Evolutionary conservation across 2,113 vertebrate genomes (phyloP), one percentile per base, ranked within the genome.

Genomic region (Rutilus rutilus): DNA sequence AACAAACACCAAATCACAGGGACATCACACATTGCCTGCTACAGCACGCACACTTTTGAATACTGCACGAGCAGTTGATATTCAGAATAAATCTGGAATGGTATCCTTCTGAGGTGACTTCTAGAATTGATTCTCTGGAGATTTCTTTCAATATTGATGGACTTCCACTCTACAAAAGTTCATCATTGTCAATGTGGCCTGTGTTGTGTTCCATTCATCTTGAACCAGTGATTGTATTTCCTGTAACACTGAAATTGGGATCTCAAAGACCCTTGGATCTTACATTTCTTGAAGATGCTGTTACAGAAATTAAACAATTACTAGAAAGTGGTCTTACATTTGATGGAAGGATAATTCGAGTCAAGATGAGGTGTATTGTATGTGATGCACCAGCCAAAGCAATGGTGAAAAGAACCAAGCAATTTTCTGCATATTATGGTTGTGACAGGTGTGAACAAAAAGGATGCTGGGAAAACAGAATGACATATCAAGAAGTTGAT

Each of bases 321-420:
- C 30, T 36, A 33, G 11, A 69, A 33, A 67, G 30, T 67, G 30
- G 64, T 36, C 65, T 69, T 60, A 60, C 15, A 69, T 33, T 2
- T 69, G 65, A 60, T n/a, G 65, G 30, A 17, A 69, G 65, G 17
- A 60, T 60, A 23, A n/a, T 60, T 60, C 2, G 21, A 60, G 21
- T 60, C 27, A 69, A 69, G 65, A 30, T 36, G 6, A 69, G 30
- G 65, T 69, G 30, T 17, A 33, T 69, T 69, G 30, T 17, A 15
- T 69, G 65, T 69, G 30, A 69, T 69, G 65, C 65, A 33, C 65
- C 30, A 69, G 65, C 30, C 27, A 36, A 69, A 36, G 65, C 65
- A 30, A 36, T 69, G 65, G 65, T 69, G 27, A 67, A 67, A 33
- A 33, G 2, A 17, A 30, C 15, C 10, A 67, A 67, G 64, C 15